phyloP scores from a whole-genome alignment of 2,113 vertebrate species.

The Rhinolophus ferrumequinum region DNA sequence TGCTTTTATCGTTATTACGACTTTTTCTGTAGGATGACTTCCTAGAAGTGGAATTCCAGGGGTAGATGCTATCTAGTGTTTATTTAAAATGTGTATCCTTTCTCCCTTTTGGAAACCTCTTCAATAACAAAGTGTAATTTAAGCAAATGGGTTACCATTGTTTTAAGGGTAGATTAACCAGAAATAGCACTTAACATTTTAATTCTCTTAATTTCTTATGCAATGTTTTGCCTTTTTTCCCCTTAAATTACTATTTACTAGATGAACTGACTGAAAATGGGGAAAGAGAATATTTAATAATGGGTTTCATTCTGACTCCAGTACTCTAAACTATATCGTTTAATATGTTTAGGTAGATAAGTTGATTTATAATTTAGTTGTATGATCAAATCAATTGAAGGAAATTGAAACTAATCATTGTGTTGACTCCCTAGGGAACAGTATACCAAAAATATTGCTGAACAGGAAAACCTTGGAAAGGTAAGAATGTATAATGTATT shows the following conservation, averaged over 20 bases:
- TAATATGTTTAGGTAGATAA: constrained; percentile 27
- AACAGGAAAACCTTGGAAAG: constrained; percentile 98
- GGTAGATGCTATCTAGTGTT: constrained; percentile 25
- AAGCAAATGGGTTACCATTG: constrained; percentile 47
- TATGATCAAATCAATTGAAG: constrained; percentile 41
- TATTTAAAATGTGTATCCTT: constrained; percentile 1
- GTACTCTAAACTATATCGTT: not conserved
- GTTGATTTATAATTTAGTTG: constrained; percentile 57
- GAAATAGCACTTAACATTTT: constrained; percentile 59
- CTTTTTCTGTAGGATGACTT: constrained; percentile 18
- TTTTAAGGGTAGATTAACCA: constrained; percentile 49
- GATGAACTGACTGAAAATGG: constrained; percentile 42
- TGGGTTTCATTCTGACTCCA: constrained; percentile 44
- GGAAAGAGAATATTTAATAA: constrained; percentile 24
- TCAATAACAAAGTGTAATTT: constrained; percentile 50
- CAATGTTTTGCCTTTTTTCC: not conserved
- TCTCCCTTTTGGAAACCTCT: constrained; percentile 34
- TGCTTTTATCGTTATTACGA: constrained; percentile 1
- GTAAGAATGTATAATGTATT: constrained; percentile 85
- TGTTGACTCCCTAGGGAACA: constrained; percentile 90
- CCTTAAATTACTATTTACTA: constrained; percentile 55
- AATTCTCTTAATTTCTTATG: constrained; percentile 52
- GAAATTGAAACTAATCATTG: constrained; percentile 42
- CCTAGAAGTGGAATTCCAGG: constrained; percentile 22
- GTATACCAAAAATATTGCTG: constrained; percentile 94